These are phyloP conservation scores for Zaprionus lineosus DNA, from an alignment of 2,888 invertebrate species.

Conservation along the genomic window DNA sequence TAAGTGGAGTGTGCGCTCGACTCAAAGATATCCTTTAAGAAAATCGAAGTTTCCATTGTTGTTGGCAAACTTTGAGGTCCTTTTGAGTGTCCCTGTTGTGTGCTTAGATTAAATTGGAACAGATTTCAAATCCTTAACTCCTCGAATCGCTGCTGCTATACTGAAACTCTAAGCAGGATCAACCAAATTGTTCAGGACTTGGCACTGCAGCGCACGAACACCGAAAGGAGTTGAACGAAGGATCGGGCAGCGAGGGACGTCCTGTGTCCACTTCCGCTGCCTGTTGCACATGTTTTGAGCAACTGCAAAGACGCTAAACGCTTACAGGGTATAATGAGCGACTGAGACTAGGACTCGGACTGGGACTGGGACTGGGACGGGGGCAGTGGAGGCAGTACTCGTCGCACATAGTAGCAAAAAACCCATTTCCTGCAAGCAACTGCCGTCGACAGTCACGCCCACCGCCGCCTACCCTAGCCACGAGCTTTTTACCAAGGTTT, in stretches of 20 bases:
- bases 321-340: conserved; percentile 49
- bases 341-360: conserved; percentile 1
- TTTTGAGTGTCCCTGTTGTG: too few species aligned
- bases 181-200: too few species aligned
- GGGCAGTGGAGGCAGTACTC: conserved; percentile 39
- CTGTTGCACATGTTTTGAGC: conserved; percentile 15
- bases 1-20: neutral
- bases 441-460: conserved; percentile 57
- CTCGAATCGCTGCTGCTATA: too few species aligned
- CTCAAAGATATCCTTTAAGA: conserved; percentile 20
- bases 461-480: conserved; percentile 15
- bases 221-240: too few species aligned
- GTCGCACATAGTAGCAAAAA: conserved; percentile 61
- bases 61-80: too few species aligned
- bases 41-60: too few species aligned
- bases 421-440: conserved; percentile 75
- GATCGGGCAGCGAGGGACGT: too few species aligned
- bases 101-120: too few species aligned
- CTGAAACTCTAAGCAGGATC: too few species aligned
- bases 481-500: conserved; percentile 37
- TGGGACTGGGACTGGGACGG: neutral
- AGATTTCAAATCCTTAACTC: too few species aligned
- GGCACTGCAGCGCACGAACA: too few species aligned
- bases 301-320: conserved; percentile 8
- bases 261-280: too few species aligned